Evolutionary conservation across 2,888 invertebrate genomes (phyloP), one percentile per base, ranked within the genome.

Genomic region (Odontothrips loti): DNA sequence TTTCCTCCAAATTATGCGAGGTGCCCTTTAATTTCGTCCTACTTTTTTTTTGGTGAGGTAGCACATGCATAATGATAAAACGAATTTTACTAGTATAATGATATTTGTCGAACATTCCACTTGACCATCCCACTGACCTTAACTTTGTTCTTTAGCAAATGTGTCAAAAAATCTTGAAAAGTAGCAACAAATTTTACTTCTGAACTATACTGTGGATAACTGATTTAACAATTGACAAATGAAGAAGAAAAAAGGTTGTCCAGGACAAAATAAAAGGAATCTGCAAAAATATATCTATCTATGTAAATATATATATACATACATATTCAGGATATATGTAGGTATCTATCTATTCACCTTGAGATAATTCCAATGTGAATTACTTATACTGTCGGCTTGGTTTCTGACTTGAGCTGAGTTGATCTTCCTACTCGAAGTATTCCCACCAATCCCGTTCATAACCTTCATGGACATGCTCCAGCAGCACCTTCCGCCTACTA

Each of bases 381-480:
- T 27, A 75, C 68, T 75, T 27, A 27, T 27, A 27, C 68, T 12
- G 23, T 75, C 27, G 27, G 27, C 12, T 75, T 75, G 68, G 68
- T 27, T 27, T 27, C 68, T 58, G 58, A 58, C n/a, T 79, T 80
- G n/a, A 20, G 48, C 58, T 17, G 58, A 58, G 20, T 43, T 43
- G 34, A 43, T 58, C 58, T 63, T 51, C 84, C 91, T 92, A 95
- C 91, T 96, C 95, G 89, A 94, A 95, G 88, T 96, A 97, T 86
- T 95, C 96, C 99, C 98, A 99, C 93, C 96, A 94, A 87, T 98
- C 98, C 89, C 96, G 97, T 88, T 99, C 99, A 88, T 98, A 98
- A 83, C 99, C 99, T 90, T 99, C 99, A 88, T 97, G 96, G 80
- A 99, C 99, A 88, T 99, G 99, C 88, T 97, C 97, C 86, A 99